phyloP scores from a whole-genome alignment of 2,113 vertebrate species.

The Bos taurus region ARS-UCD2.0 NC_037329.1:124610001-124610500 shows the following conservation, averaged over 20 bases:
- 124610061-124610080: background rate
- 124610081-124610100: background rate
- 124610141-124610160: constrained; percentile 67
- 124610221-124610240: background rate
- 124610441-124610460: background rate
- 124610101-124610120: background rate
- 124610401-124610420: background rate
- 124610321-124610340: background rate
- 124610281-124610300: background rate
- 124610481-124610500: background rate
- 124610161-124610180: constrained; percentile 44
- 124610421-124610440: background rate
- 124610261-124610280: background rate
- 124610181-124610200: background rate
- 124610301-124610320: background rate
- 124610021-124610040: constrained; percentile 9
- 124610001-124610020: background rate
- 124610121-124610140: constrained; percentile 22
- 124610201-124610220: background rate
- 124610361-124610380: background rate
- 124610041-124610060: background rate
- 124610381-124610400: background rate
- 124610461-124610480: constrained; percentile 30
- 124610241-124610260: background rate
- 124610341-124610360: background rate